A percentile compares a stretch with the other conserved stretches of the same genome.
Evolutionary conservation across 1,140 invertebrate species (phyloP).

Genomic region (Brachionus plicatilis): DNA sequence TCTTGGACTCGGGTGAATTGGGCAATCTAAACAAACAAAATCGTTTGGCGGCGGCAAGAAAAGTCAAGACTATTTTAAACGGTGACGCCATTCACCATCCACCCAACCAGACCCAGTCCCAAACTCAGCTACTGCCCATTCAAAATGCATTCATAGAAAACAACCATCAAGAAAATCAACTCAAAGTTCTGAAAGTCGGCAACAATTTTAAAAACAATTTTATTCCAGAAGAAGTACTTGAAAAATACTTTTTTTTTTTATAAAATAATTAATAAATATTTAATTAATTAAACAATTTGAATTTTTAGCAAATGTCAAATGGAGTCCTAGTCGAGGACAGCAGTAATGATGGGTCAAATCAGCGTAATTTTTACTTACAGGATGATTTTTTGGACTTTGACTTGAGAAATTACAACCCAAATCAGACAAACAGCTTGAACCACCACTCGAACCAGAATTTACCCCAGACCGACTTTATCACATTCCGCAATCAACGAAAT

Average conservation of each 20-base stretch:
- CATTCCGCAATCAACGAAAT: conserved; percentile 24
- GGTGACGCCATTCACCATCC: neutral
- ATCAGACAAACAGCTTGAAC: neutral
- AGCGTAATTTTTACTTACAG: neutral
- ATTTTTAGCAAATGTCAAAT: conserved; percentile 1
- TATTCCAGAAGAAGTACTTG: conserved; percentile 2
- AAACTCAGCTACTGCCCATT: neutral
- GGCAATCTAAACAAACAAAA: conserved; percentile 14
- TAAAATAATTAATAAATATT: neutral
- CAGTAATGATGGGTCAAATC: neutral
- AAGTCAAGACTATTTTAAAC: conserved; percentile 32
- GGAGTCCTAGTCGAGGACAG: neutral
- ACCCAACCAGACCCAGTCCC: neutral
- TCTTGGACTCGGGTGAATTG: neutral
- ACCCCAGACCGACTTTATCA: neutral
- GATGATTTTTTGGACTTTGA: conserved; percentile 11
- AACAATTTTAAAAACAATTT: conserved; percentile 35
- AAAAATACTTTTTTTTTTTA: neutral
- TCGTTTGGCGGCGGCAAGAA: neutral
- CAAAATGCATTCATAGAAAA: conserved; percentile 16
- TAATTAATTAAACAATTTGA: neutral
- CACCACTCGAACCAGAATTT: conserved; percentile 5
- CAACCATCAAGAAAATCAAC: neutral
- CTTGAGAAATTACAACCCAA: neutral
- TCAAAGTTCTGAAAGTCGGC: conserved; percentile 6